phyloP scores from a whole-genome alignment of 2,888 invertebrate species.

The Sphinx pinastri region DNA sequence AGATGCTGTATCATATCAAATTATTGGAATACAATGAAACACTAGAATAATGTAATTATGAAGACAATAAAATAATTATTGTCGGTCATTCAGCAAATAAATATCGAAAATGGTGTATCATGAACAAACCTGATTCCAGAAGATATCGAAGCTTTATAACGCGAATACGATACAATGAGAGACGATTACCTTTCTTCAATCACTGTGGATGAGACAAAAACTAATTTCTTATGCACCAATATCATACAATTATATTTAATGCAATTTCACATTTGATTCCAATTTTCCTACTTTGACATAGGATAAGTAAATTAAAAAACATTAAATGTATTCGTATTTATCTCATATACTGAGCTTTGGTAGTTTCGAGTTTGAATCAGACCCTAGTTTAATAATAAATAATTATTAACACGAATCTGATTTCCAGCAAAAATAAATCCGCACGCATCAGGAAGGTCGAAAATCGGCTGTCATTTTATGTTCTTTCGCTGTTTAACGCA shows the following conservation, averaged over 20 bases:
- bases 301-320: neutral
- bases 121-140: neutral
- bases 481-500: neutral
- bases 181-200: neutral
- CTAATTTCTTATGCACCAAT: neutral
- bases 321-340: neutral
- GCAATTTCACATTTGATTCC: neutral
- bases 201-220: neutral
- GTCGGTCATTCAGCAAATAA: constrained; percentile 3
- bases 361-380: neutral
- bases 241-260: neutral
- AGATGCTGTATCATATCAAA: neutral
- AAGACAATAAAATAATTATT: constrained; percentile 15
- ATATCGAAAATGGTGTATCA: neutral
- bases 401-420: neutral
- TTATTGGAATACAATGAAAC: neutral
- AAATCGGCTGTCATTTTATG: neutral
- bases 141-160: neutral
- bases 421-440: neutral
- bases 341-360: neutral
- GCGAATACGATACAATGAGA: neutral
- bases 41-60: neutral
- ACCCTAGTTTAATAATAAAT: no score
- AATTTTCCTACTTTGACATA: neutral
- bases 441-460: neutral